Percentiles rank a stretch among this genome's conserved stretches.
These are phyloP conservation scores for Engraulis encrasicolus DNA, from an alignment of 2,113 vertebrate genomes.

Conservation along the genomic window DNA sequence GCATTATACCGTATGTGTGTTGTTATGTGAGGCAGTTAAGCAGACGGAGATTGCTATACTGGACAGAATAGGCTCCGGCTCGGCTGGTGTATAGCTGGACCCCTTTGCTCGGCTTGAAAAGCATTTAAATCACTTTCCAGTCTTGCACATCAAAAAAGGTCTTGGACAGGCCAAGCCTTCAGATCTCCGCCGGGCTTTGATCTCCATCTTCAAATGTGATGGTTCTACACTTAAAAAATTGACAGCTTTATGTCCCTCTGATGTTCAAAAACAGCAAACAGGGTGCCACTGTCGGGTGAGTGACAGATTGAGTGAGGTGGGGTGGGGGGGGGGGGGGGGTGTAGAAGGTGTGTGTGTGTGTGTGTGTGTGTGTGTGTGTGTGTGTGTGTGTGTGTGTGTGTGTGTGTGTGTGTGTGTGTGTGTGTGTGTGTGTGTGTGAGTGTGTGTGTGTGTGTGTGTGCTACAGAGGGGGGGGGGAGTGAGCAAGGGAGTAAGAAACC, in stretches of 20 bases:
- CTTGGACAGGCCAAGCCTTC: conserved; percentile 20
- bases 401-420: too few relatives aligned
- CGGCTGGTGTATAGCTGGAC: not conserved
- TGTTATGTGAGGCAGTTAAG: not conserved
- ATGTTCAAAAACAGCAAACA: conserved; percentile 22
- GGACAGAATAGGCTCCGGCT: not conserved
- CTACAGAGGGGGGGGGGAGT: too few relatives aligned
- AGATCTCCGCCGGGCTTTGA: not conserved
- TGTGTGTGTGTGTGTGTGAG: not conserved
- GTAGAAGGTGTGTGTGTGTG: not conserved
- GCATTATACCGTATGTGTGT: not conserved
- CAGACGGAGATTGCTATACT: conserved; percentile 20
- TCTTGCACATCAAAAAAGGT: conserved; percentile 17
- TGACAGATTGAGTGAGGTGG: not conserved
- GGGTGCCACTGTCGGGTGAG: conserved; percentile 18
- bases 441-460: too few relatives aligned
- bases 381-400: not conserved
- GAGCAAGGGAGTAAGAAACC: too few relatives aligned
- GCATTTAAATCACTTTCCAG: conserved; percentile 20
- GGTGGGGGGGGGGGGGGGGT: not conserved
- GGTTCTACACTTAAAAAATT: conserved; percentile 19
- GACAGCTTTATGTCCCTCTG: conserved; percentile 19
- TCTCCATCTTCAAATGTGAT: conserved; percentile 23
- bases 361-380: not conserved
- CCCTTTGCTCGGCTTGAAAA: conserved; percentile 18